Base-by-base conservation (phyloP, 2,797 vertebrate genomes). In the Myotis daubentonii region DNA sequence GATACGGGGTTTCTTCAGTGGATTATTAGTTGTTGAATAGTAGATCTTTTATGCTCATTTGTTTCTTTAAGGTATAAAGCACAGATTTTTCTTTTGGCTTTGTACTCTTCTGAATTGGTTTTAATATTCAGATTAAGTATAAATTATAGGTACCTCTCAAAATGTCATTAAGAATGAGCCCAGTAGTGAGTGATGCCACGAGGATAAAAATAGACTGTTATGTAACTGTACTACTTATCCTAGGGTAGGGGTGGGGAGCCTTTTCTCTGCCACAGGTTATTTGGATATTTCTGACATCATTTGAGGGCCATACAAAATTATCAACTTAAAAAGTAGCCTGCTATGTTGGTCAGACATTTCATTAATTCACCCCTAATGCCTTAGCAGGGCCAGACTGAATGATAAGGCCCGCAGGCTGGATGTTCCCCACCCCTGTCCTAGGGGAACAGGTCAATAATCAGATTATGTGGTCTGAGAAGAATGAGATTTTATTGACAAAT, bases 401-500 rank as follows among this genome's bases (percentile, higher is more conserved):
- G 60, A 30, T 62, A 30, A 30, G 60, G 25, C 28, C 55, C 1
- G 25, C 25, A 62, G 60, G 60, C 60, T 30, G 12, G 60, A 15
- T 15, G 13, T 30, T 23, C 28, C 57, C 60, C 0, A 30, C 28
- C 60, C 55, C 60, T 30, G 13, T 62, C 60, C 60, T 30, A 19
- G 25, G n/a, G 33, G 38, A 11, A 57, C 13, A 75, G 22, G 19
- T 65, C 57, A 90, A 1, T 53, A 22, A 65, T 89, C n/a, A 92
- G 55, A 75, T 91, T 72, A 28, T 74, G 95, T 75, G 51, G 30
- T 36, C 28, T 93, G 55, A 82, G 49, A 92, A 92, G 36, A 55
- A 41, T 49, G 60, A 81, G 41, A 30, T 81, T 92, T 83, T 84
- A 57, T 53, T 86, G 66, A 87, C 25, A 87, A 94, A 86, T 79